Evolutionary conservation across 2,113 vertebrate genomes (phyloP), one percentile per base, ranked within the genome.

Genomic region (zebrafish (Danio rerio)): DNA sequence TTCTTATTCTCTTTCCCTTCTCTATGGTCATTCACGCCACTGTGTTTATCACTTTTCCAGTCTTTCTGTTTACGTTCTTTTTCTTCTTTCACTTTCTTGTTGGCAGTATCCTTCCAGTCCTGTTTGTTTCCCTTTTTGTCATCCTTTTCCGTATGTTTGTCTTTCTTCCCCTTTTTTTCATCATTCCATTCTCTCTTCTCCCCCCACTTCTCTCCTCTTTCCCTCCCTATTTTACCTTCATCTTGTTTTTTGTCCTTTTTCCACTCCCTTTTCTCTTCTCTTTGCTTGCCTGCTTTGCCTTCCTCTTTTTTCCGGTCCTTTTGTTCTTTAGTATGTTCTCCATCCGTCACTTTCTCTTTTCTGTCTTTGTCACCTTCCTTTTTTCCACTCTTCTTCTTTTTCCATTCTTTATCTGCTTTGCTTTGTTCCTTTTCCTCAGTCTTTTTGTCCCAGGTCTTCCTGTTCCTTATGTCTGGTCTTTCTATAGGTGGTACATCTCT

Each of bases 151-250:
- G 61, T 43, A 0, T 81, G 55, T 42, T 89, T 90, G 31, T 84
- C 56, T n/a, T 87, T 90, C 81, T 90, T 90, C 87, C 74, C n/a
- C 15, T 88, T 73, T 53, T 87, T 90, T 9, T 87, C 85, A 55
- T 88, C 87, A 18, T 85, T 90, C 59, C 58, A 58, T 52, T 87
- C 87, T 69, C 85, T 89, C 70, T 85, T 85, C 53, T 89, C 89
- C 55, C 45, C 86, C 65, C 81, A 87, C n/a, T 88, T 86, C 2
- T 69, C 87, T 58, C 81, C 86, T 42, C 62, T 78, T 10, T 81
- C 84, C 63, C 90, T 89, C 89, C 89, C 83, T 0, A 58, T 18
- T 84, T 88, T 88, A 85, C 85, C 20, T 9, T 85, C 61, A 71
- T 87, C 65, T 86, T 84, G 84, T 49, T 81, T 31, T 87, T 70